A percentile compares a stretch with the other conserved stretches of the same genome.
Conservation (phyloP, 2,888 invertebrate genomes). For the Tanaodytes sp. region DNA sequence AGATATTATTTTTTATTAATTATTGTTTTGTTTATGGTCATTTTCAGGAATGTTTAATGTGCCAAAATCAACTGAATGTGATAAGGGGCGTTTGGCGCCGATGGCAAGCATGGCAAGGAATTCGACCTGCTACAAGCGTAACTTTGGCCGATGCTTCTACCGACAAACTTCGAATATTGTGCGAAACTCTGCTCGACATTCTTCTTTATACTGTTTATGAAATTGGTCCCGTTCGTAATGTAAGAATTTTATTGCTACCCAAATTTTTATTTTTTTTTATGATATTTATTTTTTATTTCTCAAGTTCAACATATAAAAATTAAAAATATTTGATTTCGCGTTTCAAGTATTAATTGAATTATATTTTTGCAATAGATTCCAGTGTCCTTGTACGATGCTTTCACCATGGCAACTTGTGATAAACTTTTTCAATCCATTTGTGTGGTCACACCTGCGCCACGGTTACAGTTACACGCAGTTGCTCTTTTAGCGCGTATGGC, state of each 20-base stretch:
- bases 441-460: slow-evolving; percentile 82
- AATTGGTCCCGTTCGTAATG: slow-evolving; percentile 74
- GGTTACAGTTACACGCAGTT: slow-evolving; percentile 84
- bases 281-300: neutral
- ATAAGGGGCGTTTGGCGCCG: slow-evolving; percentile 84
- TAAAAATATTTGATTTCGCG: too few relatives aligned
- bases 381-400: slow-evolving; percentile 68
- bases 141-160: slow-evolving; percentile 80
- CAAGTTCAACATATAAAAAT: too few relatives aligned
- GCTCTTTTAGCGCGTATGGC: slow-evolving; percentile 86
- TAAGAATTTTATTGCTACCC: slow-evolving; percentile 61
- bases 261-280: slow-evolving; percentile 1
- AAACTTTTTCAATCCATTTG: slow-evolving; percentile 82
- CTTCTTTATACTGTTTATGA: slow-evolving; percentile 82
- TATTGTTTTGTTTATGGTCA: too few relatives aligned
- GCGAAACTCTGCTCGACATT: slow-evolving; percentile 87
- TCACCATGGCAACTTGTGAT: slow-evolving; percentile 73
- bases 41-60: slow-evolving; percentile 85
- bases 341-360: too few relatives aligned
- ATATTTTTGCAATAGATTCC: slow-evolving; percentile 64
- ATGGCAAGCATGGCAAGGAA: slow-evolving; percentile 77
- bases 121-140: slow-evolving; percentile 71
- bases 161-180: slow-evolving; percentile 87
- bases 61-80: slow-evolving; percentile 91
- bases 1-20: too few relatives aligned